These are phyloP conservation scores for Idaea dimidiata DNA, from an alignment of 2,888 invertebrate species.

Conservation along the genomic window DNA sequence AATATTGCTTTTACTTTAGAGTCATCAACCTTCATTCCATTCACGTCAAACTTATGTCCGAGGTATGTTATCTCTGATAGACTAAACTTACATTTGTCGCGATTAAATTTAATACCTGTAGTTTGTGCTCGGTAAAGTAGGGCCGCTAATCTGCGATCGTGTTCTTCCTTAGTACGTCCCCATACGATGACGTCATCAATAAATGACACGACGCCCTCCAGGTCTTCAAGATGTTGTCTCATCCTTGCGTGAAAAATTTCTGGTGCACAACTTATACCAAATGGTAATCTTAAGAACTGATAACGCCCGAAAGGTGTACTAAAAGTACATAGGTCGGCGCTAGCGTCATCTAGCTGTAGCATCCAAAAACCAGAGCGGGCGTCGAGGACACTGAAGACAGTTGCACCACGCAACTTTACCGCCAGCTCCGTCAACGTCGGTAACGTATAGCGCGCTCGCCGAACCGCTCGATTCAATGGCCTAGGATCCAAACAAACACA, in stretches of 20 bases:
- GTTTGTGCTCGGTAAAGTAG: constrained; percentile 13
- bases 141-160: constrained; percentile 13
- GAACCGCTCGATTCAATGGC: constrained; percentile 18
- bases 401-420: constrained; percentile 2
- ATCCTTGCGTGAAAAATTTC: constrained; percentile 19
- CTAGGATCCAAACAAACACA: constrained; percentile 15
- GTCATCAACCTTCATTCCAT: constrained; percentile 21
- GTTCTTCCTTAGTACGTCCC: no score
- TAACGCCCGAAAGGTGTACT: no score
- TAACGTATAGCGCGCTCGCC: constrained; percentile 19
- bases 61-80: constrained; percentile 23
- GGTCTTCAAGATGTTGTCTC: constrained; percentile 15
- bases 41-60: no score
- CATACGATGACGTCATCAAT: no score
- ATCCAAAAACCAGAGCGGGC: constrained; percentile 1
- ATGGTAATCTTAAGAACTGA: no score
- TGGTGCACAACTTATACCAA: no score
- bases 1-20: constrained; percentile 23
- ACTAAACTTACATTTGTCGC: constrained; percentile 17
- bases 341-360: no score
- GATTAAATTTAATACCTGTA: constrained; percentile 22
- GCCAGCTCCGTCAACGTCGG: constrained; percentile 25
- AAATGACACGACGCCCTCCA: constrained; percentile 19
- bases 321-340: no score
- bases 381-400: constrained; percentile 2